Conservation (phyloP, 2,888 invertebrate species). For the Hololepta plana region DNA sequence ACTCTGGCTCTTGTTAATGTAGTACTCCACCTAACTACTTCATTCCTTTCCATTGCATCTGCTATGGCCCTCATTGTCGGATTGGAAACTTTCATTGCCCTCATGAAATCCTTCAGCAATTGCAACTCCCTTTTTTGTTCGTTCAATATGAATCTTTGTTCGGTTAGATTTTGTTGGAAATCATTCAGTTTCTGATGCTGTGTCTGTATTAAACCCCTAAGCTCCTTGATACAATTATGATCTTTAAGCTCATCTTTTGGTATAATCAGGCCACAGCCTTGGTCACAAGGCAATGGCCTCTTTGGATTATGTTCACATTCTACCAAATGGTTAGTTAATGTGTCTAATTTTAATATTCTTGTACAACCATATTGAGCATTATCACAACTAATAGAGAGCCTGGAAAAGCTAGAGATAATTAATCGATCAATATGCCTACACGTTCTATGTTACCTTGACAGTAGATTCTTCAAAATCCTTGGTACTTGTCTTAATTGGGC, state of each 20-base stretch:
- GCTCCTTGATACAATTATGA: constrained; percentile 84
- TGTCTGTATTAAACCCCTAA: constrained; percentile 65
- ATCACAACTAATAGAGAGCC: constrained; percentile 80
- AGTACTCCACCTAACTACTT: constrained; percentile 77
- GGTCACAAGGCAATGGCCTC: constrained; percentile 80
- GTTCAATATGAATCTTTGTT: constrained; percentile 71
- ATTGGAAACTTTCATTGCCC: constrained; percentile 81
- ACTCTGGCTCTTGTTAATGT: constrained; percentile 71
- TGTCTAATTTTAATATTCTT: constrained; percentile 70
- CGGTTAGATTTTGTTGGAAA: constrained; percentile 71
- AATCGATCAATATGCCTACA: constrained; percentile 3
- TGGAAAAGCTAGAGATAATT: no score
- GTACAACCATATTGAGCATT: constrained; percentile 78
- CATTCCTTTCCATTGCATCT: constrained; percentile 88
- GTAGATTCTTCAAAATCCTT: constrained; percentile 77
- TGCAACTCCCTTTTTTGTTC: constrained; percentile 82
- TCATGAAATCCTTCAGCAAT: constrained; percentile 82
- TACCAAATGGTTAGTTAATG: constrained; percentile 64
- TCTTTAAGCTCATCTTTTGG: constrained; percentile 90
- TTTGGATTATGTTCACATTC: constrained; percentile 93
- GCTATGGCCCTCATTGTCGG: constrained; percentile 84
- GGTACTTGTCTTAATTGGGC: constrained; percentile 82
- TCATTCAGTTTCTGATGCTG: constrained; percentile 77
- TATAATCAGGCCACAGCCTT: constrained; percentile 84
- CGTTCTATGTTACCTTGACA: constrained; percentile 48